Percentiles rank a stretch among this genome's conserved stretches.
Evolutionary conservation across 2,113 vertebrate species (phyloP).

Genomic region (Dromaius novaehollandiae): DNA sequence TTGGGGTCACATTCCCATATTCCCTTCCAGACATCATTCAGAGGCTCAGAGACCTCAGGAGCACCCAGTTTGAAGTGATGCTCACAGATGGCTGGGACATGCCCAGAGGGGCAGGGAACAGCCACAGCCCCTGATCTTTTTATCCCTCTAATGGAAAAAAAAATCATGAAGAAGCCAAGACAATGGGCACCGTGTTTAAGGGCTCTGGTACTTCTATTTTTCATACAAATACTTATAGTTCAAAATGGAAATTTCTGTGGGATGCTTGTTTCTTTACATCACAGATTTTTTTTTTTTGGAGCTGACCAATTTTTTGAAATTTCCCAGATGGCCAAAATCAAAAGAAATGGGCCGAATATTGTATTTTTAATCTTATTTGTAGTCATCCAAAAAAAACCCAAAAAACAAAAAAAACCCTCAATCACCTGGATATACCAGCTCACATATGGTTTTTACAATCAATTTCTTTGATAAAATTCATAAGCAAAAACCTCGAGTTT

Average conservation of each 20-base stretch:
- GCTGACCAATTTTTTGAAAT: not conserved
- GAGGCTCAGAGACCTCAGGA: not conserved
- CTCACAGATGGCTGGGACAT: not conserved
- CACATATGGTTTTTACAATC: not conserved
- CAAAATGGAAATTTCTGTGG: not conserved
- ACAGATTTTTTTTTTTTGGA: not conserved
- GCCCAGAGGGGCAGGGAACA: not conserved
- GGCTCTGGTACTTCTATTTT: not conserved
- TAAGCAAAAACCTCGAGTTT: not conserved
- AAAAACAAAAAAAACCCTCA: not conserved
- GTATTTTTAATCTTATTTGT: not conserved
- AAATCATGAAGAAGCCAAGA: not conserved
- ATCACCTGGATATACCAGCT: not conserved
- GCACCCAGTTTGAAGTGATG: not conserved
- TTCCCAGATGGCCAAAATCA: not conserved
- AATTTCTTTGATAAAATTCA: not conserved
- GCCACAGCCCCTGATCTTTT: not conserved
- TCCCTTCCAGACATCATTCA: not conserved
- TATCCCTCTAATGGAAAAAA: not conserved
- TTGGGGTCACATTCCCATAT: not conserved
- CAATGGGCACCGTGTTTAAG: not conserved
- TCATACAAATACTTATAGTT: not conserved
- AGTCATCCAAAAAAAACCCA: not conserved
- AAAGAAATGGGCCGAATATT: not conserved
- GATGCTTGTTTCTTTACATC: not conserved